Evolutionary conservation across 2,888 invertebrate species (phyloP), one percentile per base, ranked within the genome.

Genomic region (Habrosyne pyritoides): DNA sequence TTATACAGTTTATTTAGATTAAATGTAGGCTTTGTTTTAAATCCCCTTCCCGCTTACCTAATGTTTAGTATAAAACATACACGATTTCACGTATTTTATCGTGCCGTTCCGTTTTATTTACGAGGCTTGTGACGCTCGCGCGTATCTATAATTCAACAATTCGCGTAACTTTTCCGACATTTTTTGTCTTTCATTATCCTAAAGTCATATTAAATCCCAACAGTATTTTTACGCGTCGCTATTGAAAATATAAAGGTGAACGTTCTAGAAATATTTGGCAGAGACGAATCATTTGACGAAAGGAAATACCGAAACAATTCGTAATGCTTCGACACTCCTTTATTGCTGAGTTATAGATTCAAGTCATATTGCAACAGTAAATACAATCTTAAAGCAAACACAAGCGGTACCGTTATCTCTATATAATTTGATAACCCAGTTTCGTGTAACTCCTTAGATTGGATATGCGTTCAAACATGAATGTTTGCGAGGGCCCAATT

Each of bases 401-500:
- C 42, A 18, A 42, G 42, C 18, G 42, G 42, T 42, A 42, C 42
- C 18, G 42, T 42, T 42, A 42, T 42, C 42, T 42, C 2, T 8
- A 18, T 42, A 42, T 42, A 59, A 66, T 59, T 69, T 67, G 75
- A 75, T 76, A 80, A 77, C 73, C 80, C 57, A 75, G 60, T 75
- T 80, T 24, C 14, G 53, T 26, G 53, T 28, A 47, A 46, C 18
- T 55, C 52, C 55, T 57, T 42, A 42, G 36, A 36, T n/a, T n/a
- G n/a, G n/a, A 1, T 42, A 18, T 42, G 42, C 42, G 60, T 72
- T 61, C 73, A 76, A 79, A 74, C 68, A 73, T 69, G 64, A 61
- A 61, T 68, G 69, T 73, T 73, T 75, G 65, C 64, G 28, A 56
- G 30, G 64, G 65, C 57, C 63, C 77, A 78, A 83, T 79, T 71